Evolutionary conservation across 2,888 invertebrate species (phyloP).

Genomic region (Trachelus iudaicus): DNA sequence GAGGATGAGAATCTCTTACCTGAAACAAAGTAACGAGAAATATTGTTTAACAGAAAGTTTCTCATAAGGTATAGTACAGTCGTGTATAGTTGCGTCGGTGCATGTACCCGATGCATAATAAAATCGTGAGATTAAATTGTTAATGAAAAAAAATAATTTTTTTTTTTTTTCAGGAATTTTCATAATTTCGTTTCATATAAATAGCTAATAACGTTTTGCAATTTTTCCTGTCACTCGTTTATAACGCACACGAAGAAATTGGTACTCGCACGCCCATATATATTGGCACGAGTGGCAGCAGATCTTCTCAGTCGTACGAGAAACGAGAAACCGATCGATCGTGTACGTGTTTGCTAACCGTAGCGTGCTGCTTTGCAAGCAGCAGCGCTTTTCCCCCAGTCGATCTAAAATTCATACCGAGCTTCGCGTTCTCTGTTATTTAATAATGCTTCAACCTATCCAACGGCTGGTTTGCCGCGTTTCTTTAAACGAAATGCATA

Average conservation of each 20-base stretch:
- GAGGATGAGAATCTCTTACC: slow-evolving; percentile 32
- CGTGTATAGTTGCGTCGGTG: neutral
- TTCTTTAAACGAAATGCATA: slow-evolving; percentile 6
- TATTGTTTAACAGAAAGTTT: neutral
- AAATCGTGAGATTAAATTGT: neutral
- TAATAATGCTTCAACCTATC: slow-evolving; percentile 25
- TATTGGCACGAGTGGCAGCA: neutral
- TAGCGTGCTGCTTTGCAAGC: neutral
- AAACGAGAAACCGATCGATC: neutral
- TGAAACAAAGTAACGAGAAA: slow-evolving; percentile 33
- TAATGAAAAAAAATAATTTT: neutral
- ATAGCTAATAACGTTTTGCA: neutral
- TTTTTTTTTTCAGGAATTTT: no score
- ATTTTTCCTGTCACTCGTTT: neutral
- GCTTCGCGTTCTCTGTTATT: slow-evolving; percentile 23
- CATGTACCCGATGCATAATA: neutral
- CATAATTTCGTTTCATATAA: neutral
- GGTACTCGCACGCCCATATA: neutral
- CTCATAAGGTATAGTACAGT: neutral
- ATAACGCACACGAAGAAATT: neutral
- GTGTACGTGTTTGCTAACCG: neutral
- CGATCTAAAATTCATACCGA: slow-evolving; percentile 29
- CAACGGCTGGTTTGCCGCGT: neutral
- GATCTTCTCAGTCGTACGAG: neutral
- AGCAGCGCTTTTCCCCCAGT: slow-evolving; percentile 7